These are phyloP conservation scores for Xenops minutus DNA, from an alignment of 2,797 vertebrate species.

Conservation along the genomic window DNA sequence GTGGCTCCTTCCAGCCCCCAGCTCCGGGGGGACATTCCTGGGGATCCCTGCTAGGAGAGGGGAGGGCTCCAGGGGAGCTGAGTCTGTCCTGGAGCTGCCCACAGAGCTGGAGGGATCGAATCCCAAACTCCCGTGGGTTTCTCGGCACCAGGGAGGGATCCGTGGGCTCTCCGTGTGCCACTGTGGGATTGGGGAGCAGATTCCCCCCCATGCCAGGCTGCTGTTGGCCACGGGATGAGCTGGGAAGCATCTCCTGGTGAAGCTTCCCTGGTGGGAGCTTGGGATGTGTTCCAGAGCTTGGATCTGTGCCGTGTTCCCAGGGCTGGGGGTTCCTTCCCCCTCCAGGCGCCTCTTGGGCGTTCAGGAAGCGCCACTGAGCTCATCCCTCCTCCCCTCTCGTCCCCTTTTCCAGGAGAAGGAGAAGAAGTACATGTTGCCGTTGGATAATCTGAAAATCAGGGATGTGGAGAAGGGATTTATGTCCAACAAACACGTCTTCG, in stretches of 20 bases:
- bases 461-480: slow-evolving; percentile 97
- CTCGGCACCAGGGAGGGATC: not conserved
- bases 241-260: fast-evolving
- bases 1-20: not conserved
- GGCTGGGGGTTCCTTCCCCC: fast-evolving
- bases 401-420: slow-evolving; percentile 88
- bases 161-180: fast-evolving
- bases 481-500: slow-evolving; percentile 93
- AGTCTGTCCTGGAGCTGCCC: not conserved
- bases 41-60: not conserved
- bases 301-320: not conserved
- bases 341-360: not conserved
- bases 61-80: not conserved
- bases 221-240: not conserved
- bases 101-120: not conserved
- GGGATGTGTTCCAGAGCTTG: not conserved
- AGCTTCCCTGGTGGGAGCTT: not conserved
- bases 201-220: not conserved
- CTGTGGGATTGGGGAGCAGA: fast-evolving
- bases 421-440: slow-evolving; percentile 96
- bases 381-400: fast-evolving
- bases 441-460: slow-evolving; percentile 93
- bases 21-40: not conserved
- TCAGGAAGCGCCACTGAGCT: fast-evolving
- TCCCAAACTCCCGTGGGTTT: not conserved